Percentiles rank a stretch among this genome's conserved stretches.
phyloP scores from a whole-genome alignment of 2,113 vertebrate species.

The Aegotheles bennettii region DNA sequence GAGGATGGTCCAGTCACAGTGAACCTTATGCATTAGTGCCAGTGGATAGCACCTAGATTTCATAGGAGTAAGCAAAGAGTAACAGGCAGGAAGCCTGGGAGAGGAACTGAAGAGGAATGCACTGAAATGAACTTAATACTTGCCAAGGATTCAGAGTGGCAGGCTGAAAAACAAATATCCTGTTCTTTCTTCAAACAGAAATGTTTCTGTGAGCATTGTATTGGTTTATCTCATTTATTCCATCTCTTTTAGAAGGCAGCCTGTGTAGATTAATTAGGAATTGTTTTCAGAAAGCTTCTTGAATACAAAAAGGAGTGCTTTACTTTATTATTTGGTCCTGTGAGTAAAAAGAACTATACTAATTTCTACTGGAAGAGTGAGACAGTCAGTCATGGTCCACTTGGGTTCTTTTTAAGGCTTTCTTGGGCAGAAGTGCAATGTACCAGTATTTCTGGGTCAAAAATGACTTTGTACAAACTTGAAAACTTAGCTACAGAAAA shows the following conservation, averaged over 20 bases:
- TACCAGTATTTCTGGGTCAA: not conserved
- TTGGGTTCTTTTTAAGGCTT: not conserved
- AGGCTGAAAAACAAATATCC: slow-evolving; percentile 21
- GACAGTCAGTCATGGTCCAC: not conserved
- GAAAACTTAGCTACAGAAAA: not conserved
- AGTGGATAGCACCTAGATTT: not conserved
- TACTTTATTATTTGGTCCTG: not conserved
- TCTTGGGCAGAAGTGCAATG: not conserved
- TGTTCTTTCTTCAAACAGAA: not conserved
- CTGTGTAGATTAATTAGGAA: slow-evolving; percentile 24
- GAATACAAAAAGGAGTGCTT: not conserved
- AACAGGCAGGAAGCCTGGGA: slow-evolving; percentile 1
- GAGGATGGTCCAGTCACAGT: not conserved
- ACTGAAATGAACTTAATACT: not conserved
- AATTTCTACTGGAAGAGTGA: not conserved
- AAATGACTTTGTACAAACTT: not conserved
- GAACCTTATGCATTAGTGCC: not conserved
- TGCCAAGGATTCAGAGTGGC: not conserved
- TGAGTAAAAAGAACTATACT: not conserved
- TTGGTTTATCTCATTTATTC: not conserved
- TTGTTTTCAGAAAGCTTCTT: not conserved
- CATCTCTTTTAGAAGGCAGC: not conserved
- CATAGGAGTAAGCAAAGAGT: slow-evolving; percentile 19
- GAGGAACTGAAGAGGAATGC: not conserved
- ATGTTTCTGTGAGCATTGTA: not conserved